Evolutionary conservation across 92 coral and sea anemone species (phyloP).

Genomic region (Palythoa grandis): DNA sequence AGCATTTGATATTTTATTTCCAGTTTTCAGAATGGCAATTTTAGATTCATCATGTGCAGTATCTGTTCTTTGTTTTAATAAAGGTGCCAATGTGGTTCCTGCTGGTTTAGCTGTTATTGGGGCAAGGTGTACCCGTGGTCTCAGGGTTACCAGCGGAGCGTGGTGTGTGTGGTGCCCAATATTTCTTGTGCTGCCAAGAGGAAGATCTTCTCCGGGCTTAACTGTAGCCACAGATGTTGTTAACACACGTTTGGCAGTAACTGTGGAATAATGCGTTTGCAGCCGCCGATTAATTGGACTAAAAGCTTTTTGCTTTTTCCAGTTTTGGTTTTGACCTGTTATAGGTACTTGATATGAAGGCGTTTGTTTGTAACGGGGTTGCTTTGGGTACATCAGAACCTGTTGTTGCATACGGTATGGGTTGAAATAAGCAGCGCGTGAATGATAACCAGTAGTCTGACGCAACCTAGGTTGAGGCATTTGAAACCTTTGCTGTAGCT

Average conservation of each 20-base stretch:
- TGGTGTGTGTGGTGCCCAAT: not conserved
- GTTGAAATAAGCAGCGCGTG: not conserved
- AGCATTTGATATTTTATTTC: not conserved
- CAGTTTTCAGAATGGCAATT: constrained; percentile 32
- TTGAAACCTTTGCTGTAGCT: constrained; percentile 1
- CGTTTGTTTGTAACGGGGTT: constrained; percentile 1
- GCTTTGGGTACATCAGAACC: not conserved
- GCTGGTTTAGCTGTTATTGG: constrained; percentile 2
- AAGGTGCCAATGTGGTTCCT: not conserved
- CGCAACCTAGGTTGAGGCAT: not conserved
- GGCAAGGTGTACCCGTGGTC: not conserved
- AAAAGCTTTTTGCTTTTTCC: constrained; percentile 6
- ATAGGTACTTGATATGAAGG: not conserved
- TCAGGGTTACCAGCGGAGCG: not conserved
- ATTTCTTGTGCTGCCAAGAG: not conserved
- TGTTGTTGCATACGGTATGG: constrained; percentile 8
- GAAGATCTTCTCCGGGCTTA: not conserved
- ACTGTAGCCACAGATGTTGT: not conserved
- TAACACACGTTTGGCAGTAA: not conserved
- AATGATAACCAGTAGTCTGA: not conserved
- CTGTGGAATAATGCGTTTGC: not conserved
- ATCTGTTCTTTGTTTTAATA: not conserved
- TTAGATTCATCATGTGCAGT: not conserved
- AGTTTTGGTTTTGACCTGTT: not conserved
- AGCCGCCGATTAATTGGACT: constrained; percentile 2